phyloP scores from a whole-genome alignment of 2,113 vertebrate genomes.

The Pelecanoides urinatrix region DNA sequence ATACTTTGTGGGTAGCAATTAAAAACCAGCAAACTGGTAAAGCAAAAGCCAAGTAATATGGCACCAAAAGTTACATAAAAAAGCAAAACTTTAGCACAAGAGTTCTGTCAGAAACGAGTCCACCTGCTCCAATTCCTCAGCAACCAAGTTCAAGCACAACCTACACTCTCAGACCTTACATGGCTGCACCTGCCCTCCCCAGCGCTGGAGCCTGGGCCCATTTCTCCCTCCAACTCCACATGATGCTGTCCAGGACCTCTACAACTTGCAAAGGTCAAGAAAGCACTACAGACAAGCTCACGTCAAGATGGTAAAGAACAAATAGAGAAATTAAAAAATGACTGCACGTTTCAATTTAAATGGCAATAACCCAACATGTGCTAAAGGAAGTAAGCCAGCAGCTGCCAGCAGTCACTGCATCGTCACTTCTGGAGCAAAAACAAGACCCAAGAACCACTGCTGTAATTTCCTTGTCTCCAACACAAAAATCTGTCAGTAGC shows the following conservation, averaged over 20 bases:
- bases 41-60: not conserved
- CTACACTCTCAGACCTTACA: fast-evolving
- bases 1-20: not conserved
- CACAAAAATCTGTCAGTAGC: not conserved
- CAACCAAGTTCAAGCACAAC: not conserved
- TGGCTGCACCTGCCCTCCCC: fast-evolving
- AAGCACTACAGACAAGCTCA: not conserved
- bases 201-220: fast-evolving
- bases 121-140: not conserved
- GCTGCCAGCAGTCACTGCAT: not conserved
- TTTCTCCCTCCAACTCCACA: not conserved
- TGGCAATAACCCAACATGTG: not conserved
- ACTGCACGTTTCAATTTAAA: not conserved
- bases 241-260: not conserved
- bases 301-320: not conserved
- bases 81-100: not conserved
- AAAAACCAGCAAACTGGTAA: not conserved
- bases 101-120: not conserved
- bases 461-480: not conserved
- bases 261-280: not conserved
- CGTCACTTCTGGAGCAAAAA: not conserved
- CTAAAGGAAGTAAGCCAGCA: not conserved
- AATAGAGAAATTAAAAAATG: not conserved
- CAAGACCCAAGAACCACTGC: not conserved
- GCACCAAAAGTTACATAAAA: not conserved